Base-by-base conservation (phyloP, 1,140 invertebrate genomes). In the Diorhabda elongata region DNA sequence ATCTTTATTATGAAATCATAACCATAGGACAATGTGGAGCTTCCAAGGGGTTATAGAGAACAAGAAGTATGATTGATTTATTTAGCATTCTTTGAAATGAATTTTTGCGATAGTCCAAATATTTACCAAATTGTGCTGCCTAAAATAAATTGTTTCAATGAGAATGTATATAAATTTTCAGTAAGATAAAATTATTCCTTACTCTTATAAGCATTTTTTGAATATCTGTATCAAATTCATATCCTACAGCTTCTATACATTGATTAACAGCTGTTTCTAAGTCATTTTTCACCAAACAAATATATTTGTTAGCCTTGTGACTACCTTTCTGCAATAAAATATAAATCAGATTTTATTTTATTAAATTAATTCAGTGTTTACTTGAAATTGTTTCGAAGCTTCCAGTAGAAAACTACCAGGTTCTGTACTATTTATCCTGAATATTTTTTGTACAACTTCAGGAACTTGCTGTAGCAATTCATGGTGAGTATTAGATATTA, bases 51-150 rank as follows among this genome's bases (percentile, higher is more conserved):
- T 11, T 11, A 11, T 11, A 11, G 11, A 11, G 11, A 11, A 11
- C 11, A 11, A 11, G 11, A 11, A 11, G 11, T 0, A 11, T 11
- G 11, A 11, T 11, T 11, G 11, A 11, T 0, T 0, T 11, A 11
- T 11, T 11, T 11, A 11, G 11, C 0, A 11, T 11, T 11, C 11
- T 11, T 11, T 11, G 11, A n/a, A n/a, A n/a, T n/a, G n/a, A n/a
- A n/a, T n/a, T n/a, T n/a, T n/a, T n/a, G n/a, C n/a, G n/a, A n/a
- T n/a, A n/a, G n/a, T n/a, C n/a, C n/a, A 98, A 98, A 71, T 92
- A 91, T 84, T 98, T 98, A 3, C 97, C 97, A 84, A 97, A 98
- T 75, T 96, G 91, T 0, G 96, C 95, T 47, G 96, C 90, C 87
- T 91, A 70, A 52, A 82, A 82, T 75, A 72, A 76, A 75, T 4